Evolutionary conservation across 2,888 invertebrate species (phyloP), one percentile per base, ranked within the genome.

Genomic region (Esperia sulphurella): DNA sequence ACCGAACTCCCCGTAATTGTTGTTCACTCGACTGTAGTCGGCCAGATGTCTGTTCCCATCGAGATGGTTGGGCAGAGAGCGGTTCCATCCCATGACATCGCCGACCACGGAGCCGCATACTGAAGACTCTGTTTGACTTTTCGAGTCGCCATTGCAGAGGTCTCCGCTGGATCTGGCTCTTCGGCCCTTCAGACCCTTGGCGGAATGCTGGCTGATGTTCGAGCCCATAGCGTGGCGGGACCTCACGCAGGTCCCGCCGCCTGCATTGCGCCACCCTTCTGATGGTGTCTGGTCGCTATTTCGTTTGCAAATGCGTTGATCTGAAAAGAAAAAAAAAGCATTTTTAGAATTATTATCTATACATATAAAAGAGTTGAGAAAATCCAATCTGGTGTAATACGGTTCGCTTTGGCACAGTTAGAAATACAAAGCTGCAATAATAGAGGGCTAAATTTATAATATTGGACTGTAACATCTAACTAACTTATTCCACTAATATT

Each of bases 121-220:
- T 7, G 90, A 90, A 2, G 88, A 86, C 50, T 88, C 87, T 4
- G 88, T 87, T 53, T 89, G 87, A 55, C 82, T 85, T 56, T 89
- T 87, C 7, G 80, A 75, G 65, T 90, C 90, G 71, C 91, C 91
- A 82, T 94, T 94, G 88, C 94, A 94, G 39, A 95, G 92, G 78
- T 94, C 94, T 40, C 94, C 94, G 62, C 94, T 94, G 54, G 94
- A 94, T 61, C 94, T 92, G 35, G 94, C 94, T 57, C 94, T 86
- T 53, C 94, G 91, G 53, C 94, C 94, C 50, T 93, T 92, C 43
- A 94, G 91, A 61, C 94, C 92, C 70, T 94, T 94, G 65, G 92
- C 92, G 69, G 93, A 93, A 79, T 94, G 94, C 57, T 94, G 92
- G 90, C 94, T 94, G 72, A 94, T 92, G 91, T 94, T 95, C 53